Percentiles rank a stretch among this genome's conserved stretches.
These are phyloP conservation scores for Autographa pulchrina DNA, from an alignment of 2,888 invertebrate genomes.

Conservation along the genomic window DNA sequence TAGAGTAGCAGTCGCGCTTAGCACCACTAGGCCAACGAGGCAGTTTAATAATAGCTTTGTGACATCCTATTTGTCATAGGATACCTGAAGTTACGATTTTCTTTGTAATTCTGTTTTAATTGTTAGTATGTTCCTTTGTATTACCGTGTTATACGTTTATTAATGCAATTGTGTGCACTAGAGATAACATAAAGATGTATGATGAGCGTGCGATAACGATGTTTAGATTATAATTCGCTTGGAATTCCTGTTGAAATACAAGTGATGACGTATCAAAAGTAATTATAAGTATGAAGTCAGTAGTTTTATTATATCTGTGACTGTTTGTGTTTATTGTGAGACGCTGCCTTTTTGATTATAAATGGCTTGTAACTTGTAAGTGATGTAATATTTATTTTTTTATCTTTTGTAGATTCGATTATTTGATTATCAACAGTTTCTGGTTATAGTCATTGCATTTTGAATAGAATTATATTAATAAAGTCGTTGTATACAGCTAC, in stretches of 20 bases:
- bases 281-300: conserved; percentile 1
- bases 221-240: conserved; percentile 43
- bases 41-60: too few species aligned
- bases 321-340: not conserved
- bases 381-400: conserved; percentile 24
- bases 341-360: not conserved
- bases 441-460: not conserved
- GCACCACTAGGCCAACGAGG: too few species aligned
- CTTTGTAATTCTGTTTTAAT: conserved; percentile 14
- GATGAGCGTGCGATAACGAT: conserved; percentile 41
- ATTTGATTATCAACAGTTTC: not conserved
- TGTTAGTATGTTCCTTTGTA: conserved; percentile 12
- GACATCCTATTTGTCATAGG: conserved; percentile 27
- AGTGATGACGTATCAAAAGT: conserved; percentile 9
- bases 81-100: conserved; percentile 15
- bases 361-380: not conserved
- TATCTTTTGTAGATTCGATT: conserved; percentile 29
- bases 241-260: conserved; percentile 38
- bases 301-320: not conserved
- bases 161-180: conserved; percentile 32
- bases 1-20: too few species aligned
- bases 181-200: conserved; percentile 38
- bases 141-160: conserved; percentile 19
- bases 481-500: too few species aligned
- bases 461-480: too few species aligned